Conservation (phyloP, 2,888 invertebrate genomes). For the Tetragonula carbonaria region DNA sequence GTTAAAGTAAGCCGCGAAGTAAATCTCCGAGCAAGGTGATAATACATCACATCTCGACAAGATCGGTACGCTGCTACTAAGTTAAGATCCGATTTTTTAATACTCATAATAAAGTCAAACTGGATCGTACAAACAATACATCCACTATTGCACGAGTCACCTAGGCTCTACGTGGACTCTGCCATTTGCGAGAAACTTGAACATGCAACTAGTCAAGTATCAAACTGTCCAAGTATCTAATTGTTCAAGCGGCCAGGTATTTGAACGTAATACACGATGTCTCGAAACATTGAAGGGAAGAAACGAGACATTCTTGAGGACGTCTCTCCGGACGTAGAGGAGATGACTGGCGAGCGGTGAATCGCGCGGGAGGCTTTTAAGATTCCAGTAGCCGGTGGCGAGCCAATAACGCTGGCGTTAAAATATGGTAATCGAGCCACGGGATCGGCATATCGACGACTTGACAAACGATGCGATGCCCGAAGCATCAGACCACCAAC, state of each 20-base stretch:
- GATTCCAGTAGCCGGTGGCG: slow-evolving; percentile 82
- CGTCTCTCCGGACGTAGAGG: neutral
- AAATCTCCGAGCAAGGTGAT: too few species aligned
- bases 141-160: neutral
- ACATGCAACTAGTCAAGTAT: neutral
- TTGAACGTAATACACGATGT: neutral
- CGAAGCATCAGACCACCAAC: slow-evolving; percentile 82
- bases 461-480: slow-evolving; percentile 83
- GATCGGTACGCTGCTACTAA: too few species aligned
- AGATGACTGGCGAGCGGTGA: slow-evolving; percentile 13
- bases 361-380: slow-evolving; percentile 69
- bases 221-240: neutral
- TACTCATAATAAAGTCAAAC: too few species aligned
- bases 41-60: too few species aligned
- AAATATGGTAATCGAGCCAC: slow-evolving; percentile 83
- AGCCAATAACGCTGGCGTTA: slow-evolving; percentile 83
- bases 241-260: too few species aligned
- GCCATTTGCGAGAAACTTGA: neutral
- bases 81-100: too few species aligned
- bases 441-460: slow-evolving; percentile 83
- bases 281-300: neutral
- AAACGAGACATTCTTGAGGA: neutral
- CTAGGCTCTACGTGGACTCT: neutral
- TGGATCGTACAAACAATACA: too few species aligned
- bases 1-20: too few species aligned